A percentile compares a stretch with the other conserved stretches of the same genome.
These are phyloP conservation scores for Shargacucullia verbasci DNA, from an alignment of 2,888 invertebrate species.

Conservation along the genomic window DNA sequence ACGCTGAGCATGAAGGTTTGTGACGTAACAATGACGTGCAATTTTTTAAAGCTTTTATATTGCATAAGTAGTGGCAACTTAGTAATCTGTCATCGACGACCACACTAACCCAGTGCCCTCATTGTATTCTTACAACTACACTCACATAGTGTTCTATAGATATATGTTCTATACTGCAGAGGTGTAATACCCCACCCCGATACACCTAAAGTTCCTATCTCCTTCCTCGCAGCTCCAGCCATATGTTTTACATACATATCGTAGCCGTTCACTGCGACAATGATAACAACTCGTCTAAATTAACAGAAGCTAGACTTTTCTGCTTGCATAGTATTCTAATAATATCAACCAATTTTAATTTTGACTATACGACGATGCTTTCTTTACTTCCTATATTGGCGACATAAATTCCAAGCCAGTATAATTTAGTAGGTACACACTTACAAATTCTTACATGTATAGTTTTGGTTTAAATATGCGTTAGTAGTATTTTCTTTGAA, in stretches of 20 bases:
- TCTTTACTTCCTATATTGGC: background rate
- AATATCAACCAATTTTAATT: slow-evolving; percentile 19
- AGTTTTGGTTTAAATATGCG: background rate
- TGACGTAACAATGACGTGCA: slow-evolving; percentile 9
- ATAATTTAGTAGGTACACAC: background rate
- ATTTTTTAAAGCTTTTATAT: slow-evolving; percentile 3
- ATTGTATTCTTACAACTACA: slow-evolving; percentile 17
- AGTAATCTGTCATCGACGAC: slow-evolving; percentile 26
- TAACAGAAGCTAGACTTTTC: background rate
- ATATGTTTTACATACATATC: no score
- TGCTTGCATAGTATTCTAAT: background rate
- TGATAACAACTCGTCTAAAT: slow-evolving; percentile 6
- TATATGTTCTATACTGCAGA: background rate
- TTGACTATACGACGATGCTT: slow-evolving; percentile 29
- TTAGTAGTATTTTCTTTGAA: slow-evolving; percentile 10
- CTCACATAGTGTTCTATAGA: slow-evolving; percentile 13
- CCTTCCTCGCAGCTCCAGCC: no score
- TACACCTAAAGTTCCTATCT: no score
- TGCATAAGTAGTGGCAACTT: slow-evolving; percentile 26
- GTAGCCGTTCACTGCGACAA: slow-evolving; percentile 7
- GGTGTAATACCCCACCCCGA: no score
- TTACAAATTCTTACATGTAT: slow-evolving; percentile 1
- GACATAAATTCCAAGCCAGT: background rate
- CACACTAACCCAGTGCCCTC: slow-evolving; percentile 35
- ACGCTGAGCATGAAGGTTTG: no score